Evolutionary conservation across 1,140 invertebrate species (phyloP).

Genomic region (Atta colombica): DNA sequence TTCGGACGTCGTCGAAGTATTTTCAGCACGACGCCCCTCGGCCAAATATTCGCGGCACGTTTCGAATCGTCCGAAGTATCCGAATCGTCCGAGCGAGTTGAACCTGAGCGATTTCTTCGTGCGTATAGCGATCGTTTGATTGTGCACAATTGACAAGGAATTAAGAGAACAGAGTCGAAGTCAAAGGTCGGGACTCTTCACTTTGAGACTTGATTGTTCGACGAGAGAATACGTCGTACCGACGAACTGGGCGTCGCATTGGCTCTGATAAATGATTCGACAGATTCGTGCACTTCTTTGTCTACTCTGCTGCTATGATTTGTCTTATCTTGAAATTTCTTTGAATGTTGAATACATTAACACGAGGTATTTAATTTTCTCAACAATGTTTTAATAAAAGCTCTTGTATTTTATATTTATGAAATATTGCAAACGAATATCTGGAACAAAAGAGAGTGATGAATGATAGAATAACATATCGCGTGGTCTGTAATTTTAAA

Average conservation of each 20-base stretch:
- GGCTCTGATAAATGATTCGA: slow-evolving; percentile 42
- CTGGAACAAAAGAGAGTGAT: not conserved
- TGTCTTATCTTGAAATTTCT: slow-evolving; percentile 8
- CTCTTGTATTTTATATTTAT: not conserved
- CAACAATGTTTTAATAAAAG: not conserved
- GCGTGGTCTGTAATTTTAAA: slow-evolving; percentile 13
- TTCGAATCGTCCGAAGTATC: slow-evolving; percentile 50
- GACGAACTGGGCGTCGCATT: slow-evolving; percentile 9
- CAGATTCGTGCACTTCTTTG: slow-evolving; percentile 19
- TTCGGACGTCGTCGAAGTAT: slow-evolving; percentile 19
- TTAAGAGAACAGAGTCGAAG: slow-evolving; percentile 54
- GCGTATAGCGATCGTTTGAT: slow-evolving; percentile 55
- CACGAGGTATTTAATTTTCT: not conserved
- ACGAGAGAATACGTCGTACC: slow-evolving; percentile 44
- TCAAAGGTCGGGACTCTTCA: slow-evolving; percentile 34
- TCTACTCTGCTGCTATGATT: slow-evolving; percentile 5
- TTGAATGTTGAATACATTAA: not conserved
- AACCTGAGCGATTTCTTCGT: slow-evolving; percentile 40
- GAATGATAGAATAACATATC: not conserved
- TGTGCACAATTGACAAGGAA: slow-evolving; percentile 55
- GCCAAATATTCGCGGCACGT: slow-evolving; percentile 62
- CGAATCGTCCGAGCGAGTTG: slow-evolving; percentile 43
- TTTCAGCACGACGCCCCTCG: slow-evolving; percentile 40
- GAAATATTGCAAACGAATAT: not conserved
- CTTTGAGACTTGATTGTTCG: slow-evolving; percentile 52